phyloP scores from a whole-genome alignment of 2,113 vertebrate genomes.

The Etheostoma spectabile region DNA sequence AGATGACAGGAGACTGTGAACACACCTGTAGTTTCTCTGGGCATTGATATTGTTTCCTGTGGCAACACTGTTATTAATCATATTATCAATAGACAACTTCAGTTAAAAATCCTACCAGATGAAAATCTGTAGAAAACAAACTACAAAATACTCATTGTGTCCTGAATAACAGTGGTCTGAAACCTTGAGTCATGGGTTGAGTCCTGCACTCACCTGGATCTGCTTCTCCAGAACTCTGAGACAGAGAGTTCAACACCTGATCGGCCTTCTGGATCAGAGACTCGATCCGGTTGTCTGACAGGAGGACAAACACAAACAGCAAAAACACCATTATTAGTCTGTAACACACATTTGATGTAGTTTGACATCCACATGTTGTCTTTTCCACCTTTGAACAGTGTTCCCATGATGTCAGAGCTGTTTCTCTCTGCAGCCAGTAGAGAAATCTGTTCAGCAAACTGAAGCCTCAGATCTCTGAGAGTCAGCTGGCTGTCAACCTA shows the following conservation, averaged over 20 bases:
- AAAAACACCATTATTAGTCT: too few species aligned
- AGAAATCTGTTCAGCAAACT: slow-evolving; percentile 73
- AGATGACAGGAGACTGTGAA: not conserved
- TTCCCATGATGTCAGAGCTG: not conserved
- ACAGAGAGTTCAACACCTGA: slow-evolving; percentile 64
- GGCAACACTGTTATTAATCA: too few species aligned
- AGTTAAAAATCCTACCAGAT: too few species aligned
- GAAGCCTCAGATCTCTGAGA: slow-evolving; percentile 61
- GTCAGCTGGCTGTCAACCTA: slow-evolving; percentile 52
- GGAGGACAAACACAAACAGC: not conserved
- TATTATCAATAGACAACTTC: too few species aligned
- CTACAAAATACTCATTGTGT: not conserved
- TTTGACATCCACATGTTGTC: not conserved
- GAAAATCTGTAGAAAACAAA: not conserved
- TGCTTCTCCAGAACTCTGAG: slow-evolving; percentile 24
- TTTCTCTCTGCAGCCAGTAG: slow-evolving; percentile 36
- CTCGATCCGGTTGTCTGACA: slow-evolving; percentile 63
- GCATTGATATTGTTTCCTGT: too few species aligned
- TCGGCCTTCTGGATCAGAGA: slow-evolving; percentile 75
- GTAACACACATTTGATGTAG: not conserved
- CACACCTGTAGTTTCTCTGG: too few species aligned
- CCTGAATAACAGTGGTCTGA: not conserved
- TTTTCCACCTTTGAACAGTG: slow-evolving; percentile 56
- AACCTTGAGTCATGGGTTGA: not conserved
- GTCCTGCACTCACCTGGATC: slow-evolving; percentile 37